Conservation (phyloP, 1,140 invertebrate genomes). For the Tetragnatha versicolor region DNA sequence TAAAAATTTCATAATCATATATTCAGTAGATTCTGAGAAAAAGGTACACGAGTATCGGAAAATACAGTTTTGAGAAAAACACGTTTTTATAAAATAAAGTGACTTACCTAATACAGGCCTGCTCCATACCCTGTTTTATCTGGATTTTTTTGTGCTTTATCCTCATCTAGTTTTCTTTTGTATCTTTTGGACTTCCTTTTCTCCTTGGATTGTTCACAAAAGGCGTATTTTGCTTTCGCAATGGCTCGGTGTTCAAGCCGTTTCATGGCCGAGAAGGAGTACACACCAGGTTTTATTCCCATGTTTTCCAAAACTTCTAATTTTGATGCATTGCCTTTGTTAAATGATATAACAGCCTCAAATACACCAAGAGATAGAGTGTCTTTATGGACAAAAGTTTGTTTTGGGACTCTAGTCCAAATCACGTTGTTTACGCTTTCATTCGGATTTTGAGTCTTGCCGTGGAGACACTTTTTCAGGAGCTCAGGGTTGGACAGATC, state of each 20-base stretch:
- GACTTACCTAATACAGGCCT: not conserved
- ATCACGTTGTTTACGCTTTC: constrained; percentile 9
- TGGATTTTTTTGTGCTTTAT: not conserved
- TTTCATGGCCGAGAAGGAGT: not conserved
- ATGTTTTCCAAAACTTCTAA: not conserved
- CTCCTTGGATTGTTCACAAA: not conserved
- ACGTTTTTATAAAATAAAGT: too few relatives aligned
- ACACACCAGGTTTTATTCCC: not conserved
- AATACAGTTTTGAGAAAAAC: too few relatives aligned
- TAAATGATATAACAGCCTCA: not conserved
- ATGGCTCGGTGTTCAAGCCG: not conserved
- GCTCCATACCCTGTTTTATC: not conserved
- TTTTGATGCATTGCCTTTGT: constrained; percentile 1
- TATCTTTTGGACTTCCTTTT: not conserved
- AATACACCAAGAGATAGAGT: not conserved
- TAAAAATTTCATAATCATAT: too few relatives aligned
- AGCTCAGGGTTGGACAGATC: not conserved
- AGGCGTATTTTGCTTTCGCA: not conserved
- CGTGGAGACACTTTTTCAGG: not conserved
- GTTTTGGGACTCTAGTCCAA: constrained; percentile 10
- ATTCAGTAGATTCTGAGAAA: too few relatives aligned
- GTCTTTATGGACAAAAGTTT: not conserved
- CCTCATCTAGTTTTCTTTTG: not conserved
- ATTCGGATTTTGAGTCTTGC: not conserved
- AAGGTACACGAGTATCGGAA: too few relatives aligned